Evolutionary conservation across 2,888 invertebrate genomes (phyloP).

Genomic region (Stenurella melanura): DNA sequence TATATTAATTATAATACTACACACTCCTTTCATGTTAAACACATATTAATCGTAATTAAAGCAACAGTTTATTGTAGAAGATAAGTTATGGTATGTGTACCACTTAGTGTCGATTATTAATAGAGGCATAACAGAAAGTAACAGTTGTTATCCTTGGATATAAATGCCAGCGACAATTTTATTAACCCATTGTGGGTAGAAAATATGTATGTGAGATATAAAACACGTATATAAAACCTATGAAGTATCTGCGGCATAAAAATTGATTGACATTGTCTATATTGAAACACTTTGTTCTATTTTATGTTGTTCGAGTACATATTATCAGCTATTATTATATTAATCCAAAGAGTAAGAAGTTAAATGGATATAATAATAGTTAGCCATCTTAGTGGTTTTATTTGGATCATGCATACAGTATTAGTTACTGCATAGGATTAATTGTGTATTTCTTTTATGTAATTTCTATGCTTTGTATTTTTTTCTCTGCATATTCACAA

Average conservation of each 20-base stretch:
- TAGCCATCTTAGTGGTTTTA: too few species aligned
- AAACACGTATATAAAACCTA: conserved; percentile 14
- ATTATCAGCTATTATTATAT: too few species aligned
- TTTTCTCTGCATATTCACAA: too few species aligned
- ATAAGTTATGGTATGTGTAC: background rate
- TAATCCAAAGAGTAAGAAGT: too few species aligned
- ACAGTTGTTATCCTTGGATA: conserved; percentile 63
- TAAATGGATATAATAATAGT: too few species aligned
- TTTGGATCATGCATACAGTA: too few species aligned
- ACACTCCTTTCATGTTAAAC: background rate
- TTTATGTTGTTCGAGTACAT: background rate
- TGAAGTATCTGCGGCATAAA: conserved; percentile 5
- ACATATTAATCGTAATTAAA: background rate
- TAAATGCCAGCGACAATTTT: conserved; percentile 61
- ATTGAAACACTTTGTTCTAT: background rate
- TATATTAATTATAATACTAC: background rate
- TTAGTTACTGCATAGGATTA: too few species aligned
- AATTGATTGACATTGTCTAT: background rate
- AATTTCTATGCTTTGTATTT: too few species aligned
- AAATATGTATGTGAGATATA: conserved; percentile 7
- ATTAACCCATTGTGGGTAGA: conserved; percentile 41
- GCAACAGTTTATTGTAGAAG: background rate
- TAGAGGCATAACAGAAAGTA: conserved; percentile 55
- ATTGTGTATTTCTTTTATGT: too few species aligned
- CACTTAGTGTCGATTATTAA: conserved; percentile 18